Evolutionary conservation across 37 sponge, comb jelly and placozoan species (phyloP).

Genomic region (Cliona cf. orientalis): DNA sequence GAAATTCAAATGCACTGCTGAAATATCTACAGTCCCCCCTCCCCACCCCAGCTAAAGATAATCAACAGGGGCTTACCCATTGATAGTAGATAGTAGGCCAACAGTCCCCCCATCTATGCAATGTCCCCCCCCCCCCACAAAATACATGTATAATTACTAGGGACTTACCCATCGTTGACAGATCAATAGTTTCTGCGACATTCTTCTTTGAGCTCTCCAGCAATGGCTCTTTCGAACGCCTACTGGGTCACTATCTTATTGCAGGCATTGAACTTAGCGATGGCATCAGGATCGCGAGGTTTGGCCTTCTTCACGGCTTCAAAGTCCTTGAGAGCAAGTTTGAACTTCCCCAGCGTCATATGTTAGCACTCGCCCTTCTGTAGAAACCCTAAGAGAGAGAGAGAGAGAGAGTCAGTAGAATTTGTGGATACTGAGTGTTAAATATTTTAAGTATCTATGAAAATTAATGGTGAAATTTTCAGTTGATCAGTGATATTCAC

Average conservation of each 20-base stretch:
- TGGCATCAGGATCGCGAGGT: conserved; percentile 80
- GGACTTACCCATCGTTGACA: conserved; percentile 67
- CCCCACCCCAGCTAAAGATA: neutral
- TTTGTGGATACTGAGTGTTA: too few species aligned
- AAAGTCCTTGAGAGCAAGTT: conserved; percentile 89
- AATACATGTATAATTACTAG: too few species aligned
- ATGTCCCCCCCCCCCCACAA: too few species aligned
- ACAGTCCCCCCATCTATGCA: too few species aligned
- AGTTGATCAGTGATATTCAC: too few species aligned
- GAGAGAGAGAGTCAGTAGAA: neutral
- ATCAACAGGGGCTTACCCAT: too few species aligned
- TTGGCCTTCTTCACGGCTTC: conserved; percentile 80
- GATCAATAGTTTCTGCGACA: conserved; percentile 62
- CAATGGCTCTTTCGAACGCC: conserved; percentile 94
- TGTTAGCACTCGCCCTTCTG: conserved; percentile 94
- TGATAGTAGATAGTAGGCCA: too few species aligned
- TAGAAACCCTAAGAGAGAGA: conserved; percentile 84
- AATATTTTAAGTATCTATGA: too few species aligned
- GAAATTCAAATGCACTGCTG: too few species aligned
- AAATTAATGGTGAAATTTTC: too few species aligned
- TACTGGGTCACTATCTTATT: conserved; percentile 88
- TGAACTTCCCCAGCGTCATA: conserved; percentile 98
- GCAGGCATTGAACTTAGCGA: conserved; percentile 82
- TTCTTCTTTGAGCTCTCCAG: conserved; percentile 70
- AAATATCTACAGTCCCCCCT: neutral